Evolutionary conservation across 2,113 vertebrate species (phyloP).

Genomic region (Elachura formosa): DNA sequence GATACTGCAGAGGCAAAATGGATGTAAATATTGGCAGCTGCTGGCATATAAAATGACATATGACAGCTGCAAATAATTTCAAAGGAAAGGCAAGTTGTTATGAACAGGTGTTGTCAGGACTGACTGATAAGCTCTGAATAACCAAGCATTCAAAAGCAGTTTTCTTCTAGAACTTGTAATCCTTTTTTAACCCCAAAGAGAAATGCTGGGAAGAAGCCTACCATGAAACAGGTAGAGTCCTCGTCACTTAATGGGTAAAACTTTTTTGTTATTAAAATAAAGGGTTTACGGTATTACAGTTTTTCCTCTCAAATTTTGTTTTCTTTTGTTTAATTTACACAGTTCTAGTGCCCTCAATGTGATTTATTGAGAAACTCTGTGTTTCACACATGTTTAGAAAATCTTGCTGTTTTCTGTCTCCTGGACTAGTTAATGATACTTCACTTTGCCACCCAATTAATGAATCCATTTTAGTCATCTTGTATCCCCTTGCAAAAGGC

Average conservation of each 20-base stretch:
- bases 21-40: not conserved
- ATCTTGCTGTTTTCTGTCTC: not conserved
- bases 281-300: not conserved
- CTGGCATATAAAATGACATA: not conserved
- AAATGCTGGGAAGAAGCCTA: not conserved
- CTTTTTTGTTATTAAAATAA: not conserved
- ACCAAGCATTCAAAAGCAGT: not conserved
- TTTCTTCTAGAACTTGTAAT: not conserved
- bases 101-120: not conserved
- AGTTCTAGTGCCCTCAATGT: not conserved
- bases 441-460: not conserved
- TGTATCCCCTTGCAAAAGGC: not conserved
- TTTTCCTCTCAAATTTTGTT: not conserved
- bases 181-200: not conserved
- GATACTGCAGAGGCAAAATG: not conserved
- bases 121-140: conserved; percentile 7
- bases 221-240: not conserved
- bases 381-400: not conserved
- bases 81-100: not conserved
- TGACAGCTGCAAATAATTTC: conserved; percentile 7
- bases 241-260: not conserved
- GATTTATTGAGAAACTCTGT: not conserved
- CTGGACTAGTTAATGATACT: not conserved
- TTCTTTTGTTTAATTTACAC: not conserved
- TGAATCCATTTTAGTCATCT: not conserved